A percentile compares a stretch with the other conserved stretches of the same genome.
Evolutionary conservation across 37 sponge, comb jelly and placozoan genomes (phyloP).

Genomic region (Cliona cf. orientalis): DNA sequence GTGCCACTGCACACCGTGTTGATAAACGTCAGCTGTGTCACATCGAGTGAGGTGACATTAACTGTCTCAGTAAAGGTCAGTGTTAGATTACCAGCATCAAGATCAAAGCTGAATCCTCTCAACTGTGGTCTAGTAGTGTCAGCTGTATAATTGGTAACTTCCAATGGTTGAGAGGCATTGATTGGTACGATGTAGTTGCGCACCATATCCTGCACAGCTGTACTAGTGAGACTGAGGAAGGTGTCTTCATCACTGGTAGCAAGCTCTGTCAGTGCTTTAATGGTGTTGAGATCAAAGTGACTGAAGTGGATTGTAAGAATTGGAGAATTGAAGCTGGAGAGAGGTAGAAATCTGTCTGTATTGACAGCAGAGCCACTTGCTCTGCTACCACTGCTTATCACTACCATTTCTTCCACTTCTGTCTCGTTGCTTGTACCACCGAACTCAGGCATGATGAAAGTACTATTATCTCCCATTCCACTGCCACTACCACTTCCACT

Average conservation of each 20-base stretch:
- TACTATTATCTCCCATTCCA: background rate
- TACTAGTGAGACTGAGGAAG: conserved; percentile 60
- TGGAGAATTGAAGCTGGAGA: conserved; percentile 57
- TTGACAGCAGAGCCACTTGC: background rate
- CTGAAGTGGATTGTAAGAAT: conserved; percentile 60
- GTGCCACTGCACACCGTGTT: conserved; percentile 20
- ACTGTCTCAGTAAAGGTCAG: conserved; percentile 92
- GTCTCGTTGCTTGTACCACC: conserved; percentile 4
- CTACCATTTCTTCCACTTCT: background rate
- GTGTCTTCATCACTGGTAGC: conserved; percentile 55
- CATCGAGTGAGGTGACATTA: conserved; percentile 80
- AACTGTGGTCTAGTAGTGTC: conserved; percentile 71
- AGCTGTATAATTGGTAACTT: conserved; percentile 22
- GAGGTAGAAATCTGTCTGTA: conserved; percentile 12
- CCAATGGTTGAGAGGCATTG: background rate
- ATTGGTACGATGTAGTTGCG: conserved; percentile 65
- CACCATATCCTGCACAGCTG: conserved; percentile 73
- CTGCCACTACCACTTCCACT: conserved; percentile 46
- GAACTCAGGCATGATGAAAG: conserved; percentile 11
- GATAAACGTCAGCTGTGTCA: conserved; percentile 70
- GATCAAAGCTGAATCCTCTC: conserved; percentile 70
- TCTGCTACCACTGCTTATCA: background rate
- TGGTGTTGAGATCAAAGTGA: conserved; percentile 71
- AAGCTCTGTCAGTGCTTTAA: conserved; percentile 71
- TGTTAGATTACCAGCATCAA: conserved; percentile 81